phyloP scores from a whole-genome alignment of 2,797 vertebrate genomes.

The Oreochromis grahami region DNA sequence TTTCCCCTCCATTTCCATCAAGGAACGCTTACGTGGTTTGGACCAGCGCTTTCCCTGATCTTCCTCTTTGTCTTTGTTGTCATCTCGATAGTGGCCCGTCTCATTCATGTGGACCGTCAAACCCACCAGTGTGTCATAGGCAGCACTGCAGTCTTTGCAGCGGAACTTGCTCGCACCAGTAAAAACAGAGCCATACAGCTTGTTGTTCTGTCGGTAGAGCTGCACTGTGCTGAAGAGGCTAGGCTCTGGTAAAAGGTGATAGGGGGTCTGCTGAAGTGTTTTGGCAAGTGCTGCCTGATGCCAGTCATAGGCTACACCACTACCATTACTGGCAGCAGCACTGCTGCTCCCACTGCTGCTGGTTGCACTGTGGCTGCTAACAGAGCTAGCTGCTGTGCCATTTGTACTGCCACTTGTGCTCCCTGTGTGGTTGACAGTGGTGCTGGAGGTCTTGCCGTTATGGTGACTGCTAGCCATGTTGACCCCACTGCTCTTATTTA shows the following conservation, averaged over 20 bases:
- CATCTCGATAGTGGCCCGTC: constrained; percentile 97
- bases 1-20: constrained; percentile 99
- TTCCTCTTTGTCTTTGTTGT: constrained; percentile 96
- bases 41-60: constrained; percentile 95
- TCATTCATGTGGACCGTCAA: constrained; percentile 99
- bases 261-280: constrained; percentile 94
- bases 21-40: constrained; percentile 94
- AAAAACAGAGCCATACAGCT: constrained; percentile 96
- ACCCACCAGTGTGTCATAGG: constrained; percentile 97
- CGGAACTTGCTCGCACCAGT: constrained; percentile 98
- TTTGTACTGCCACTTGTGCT: constrained; percentile 59
- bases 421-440: constrained; percentile 74
- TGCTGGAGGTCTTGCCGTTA: constrained; percentile 78
- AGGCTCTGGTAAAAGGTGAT: constrained; percentile 93
- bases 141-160: constrained; percentile 98
- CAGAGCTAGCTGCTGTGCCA: constrained; percentile 59
- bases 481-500: constrained; percentile 72
- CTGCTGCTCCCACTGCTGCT: constrained; percentile 68
- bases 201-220: constrained; percentile 97
- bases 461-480: constrained; percentile 69
- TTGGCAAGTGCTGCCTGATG: constrained; percentile 96
- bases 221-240: constrained; percentile 99
- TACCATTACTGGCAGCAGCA: constrained; percentile 77
- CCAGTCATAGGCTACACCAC: constrained; percentile 80
- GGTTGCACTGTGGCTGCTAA: constrained; percentile 65